Base-by-base conservation (phyloP, 92 coral and sea anemone genomes). In the Epizoanthus illoricatus region DNA sequence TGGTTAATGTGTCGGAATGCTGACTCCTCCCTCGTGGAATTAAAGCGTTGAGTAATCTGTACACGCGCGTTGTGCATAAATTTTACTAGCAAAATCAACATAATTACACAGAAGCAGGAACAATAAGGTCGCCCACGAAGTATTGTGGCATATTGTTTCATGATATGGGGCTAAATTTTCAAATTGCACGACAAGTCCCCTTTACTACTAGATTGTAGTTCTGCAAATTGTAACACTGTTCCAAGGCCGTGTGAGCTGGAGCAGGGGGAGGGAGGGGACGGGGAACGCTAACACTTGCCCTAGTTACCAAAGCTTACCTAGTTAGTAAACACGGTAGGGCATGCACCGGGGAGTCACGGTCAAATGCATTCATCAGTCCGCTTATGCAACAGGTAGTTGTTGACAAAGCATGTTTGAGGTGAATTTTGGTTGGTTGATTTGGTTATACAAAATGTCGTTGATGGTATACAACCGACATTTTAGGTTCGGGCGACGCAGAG, bases 1-100 rank as follows among this genome's bases (percentile, higher is more conserved):
- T 83, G 18, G 68, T 45, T 86, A 72, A 59, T 92, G 94, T 88
- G 87, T 93, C 91, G 94, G 97, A 86, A 93, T 93, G 92, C 79
- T 28, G 76, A 20, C 58, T 74, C 80, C 80, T 74, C 80, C 80
- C 52, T 28, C 80, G 42, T 16, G 10, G 56, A 6, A 52, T 52
- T 52, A 52, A 52, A 52, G 56, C 56, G 56, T 52, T 11, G 56
- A 0, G 82, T 78, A 78, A 78, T 20, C 71, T 63, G 71, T 78
- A 57, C 82, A 78, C 82, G 82, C 82, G 82, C 21, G 41, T 42
- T 78, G 43, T 78, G 70, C 61, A 63, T 20, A 41, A 63, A 54
- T 76, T 45, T 39, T 68, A 62, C 8, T 62, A 62, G 71, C 65
- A 59, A 63, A 63, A 78, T 78, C 82, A 78, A 78, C 82, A 78